Evolutionary conservation across 2,888 invertebrate species (phyloP), one percentile per base, ranked within the genome.

Genomic region (Caenorhabditis sulstoni): DNA sequence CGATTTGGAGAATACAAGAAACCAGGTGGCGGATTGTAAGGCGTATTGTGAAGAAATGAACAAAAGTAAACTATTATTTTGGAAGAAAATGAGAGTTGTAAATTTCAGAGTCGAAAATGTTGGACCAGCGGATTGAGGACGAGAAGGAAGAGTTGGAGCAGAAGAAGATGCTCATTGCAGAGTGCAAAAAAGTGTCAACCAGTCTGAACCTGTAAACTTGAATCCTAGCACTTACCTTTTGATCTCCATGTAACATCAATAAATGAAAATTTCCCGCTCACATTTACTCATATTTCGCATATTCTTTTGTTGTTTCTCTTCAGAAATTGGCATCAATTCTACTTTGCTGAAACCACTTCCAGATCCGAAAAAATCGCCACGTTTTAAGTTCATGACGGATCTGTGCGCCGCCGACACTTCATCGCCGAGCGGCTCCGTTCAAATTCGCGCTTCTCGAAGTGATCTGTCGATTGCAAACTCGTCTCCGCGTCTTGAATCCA

Each of bases 401-500:
- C 35, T 55, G 8, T 55, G 37, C 12, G 55, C 39, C 12, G 37
- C 39, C 18, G 55, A 55, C 29, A 52, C 52, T 18, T 22, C 70
- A 5, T 44, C 58, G 22, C 50, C 58, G 18, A 39, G 20, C 20
- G 53, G 23, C 11, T 71, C 71, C 12, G 20, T 23, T 3, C 71
- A 64, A 22, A 78, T 78, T 22, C 59, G 52, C 9, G 71, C 78
- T 14, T 73, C 71, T 11, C 71, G 44, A 23, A 67, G 67, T n/a
- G 71, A 78, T 45, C 23, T 66, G 14, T 78, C 78, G 8, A 73
- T 73, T 22, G 53, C 65, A 11, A 52, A 65, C 50, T 78, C 78
- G 5, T 78, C 78, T 11, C 78, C 78, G 14, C 37, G 66, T 1
- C 37, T 73, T 1, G 78, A 78, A 67, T 78, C 78, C 8, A 73